phyloP scores from a whole-genome alignment of 2,888 invertebrate species.

The Malthinus seriepunctatus region DNA sequence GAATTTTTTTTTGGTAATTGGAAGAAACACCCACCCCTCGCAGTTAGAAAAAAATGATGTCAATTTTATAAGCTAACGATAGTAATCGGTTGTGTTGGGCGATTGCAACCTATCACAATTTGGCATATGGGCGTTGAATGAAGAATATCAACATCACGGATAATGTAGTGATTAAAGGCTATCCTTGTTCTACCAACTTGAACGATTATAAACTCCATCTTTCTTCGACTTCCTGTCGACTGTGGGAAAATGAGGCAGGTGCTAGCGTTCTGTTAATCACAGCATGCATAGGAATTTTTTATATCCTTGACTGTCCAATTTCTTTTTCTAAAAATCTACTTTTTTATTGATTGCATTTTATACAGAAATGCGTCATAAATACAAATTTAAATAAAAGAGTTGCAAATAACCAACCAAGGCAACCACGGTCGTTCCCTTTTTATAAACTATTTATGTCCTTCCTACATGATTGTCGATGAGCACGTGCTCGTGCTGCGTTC shows the following conservation, averaged over 20 bases:
- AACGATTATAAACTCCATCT: conserved; percentile 8
- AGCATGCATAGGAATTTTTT: conserved; percentile 32
- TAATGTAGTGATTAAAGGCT: conserved; percentile 15
- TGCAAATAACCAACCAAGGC: background rate
- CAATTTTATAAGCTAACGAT: conserved; percentile 1
- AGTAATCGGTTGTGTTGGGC: conserved; percentile 5
- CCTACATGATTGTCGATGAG: conserved; percentile 43
- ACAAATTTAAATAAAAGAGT: background rate
- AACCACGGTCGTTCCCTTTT: conserved; percentile 1
- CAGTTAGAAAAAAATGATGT: background rate
- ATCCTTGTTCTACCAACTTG: conserved; percentile 12
- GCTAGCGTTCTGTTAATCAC: conserved; percentile 31
- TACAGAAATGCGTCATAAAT: background rate
- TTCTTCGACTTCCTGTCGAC: conserved; percentile 30
- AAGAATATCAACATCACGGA: conserved; percentile 16
- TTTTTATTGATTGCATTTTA: conserved; percentile 7
- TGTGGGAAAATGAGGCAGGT: conserved; percentile 34
- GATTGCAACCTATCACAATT: conserved; percentile 26
- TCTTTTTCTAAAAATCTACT: conserved; percentile 25
- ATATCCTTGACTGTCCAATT: conserved; percentile 30
- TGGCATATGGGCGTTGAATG: conserved; percentile 27
- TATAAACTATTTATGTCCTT: conserved; percentile 14
- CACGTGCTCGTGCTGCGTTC: conserved; percentile 57
- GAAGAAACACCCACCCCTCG: background rate
- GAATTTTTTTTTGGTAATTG: background rate